A percentile compares a stretch with the other conserved stretches of the same genome.
These are phyloP conservation scores for Agonum fuliginosum DNA, from an alignment of 2,888 invertebrate genomes.

Conservation along the genomic window DNA sequence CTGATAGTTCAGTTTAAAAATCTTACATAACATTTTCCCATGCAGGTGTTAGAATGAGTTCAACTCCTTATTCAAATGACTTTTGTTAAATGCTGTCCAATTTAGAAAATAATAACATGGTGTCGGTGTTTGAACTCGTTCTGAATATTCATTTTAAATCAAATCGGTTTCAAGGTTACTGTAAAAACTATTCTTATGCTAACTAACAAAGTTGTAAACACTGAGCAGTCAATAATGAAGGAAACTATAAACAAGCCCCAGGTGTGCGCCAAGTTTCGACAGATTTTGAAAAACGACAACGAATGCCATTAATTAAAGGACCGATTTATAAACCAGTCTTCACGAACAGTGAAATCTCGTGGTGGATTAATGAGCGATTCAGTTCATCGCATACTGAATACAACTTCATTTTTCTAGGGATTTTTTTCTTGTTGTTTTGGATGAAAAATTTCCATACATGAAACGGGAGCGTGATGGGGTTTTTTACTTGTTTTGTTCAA, in stretches of 20 bases:
- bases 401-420: constrained; percentile 39
- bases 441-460: constrained; percentile 26
- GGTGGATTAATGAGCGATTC: constrained; percentile 24
- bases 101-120: constrained; percentile 38
- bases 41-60: constrained; percentile 21
- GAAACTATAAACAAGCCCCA: constrained; percentile 46
- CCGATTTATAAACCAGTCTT: constrained; percentile 33
- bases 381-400: not conserved
- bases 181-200: constrained; percentile 44
- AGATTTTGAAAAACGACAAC: constrained; percentile 42
- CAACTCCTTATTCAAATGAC: not conserved
- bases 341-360: constrained; percentile 21
- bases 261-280: constrained; percentile 31
- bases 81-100: constrained; percentile 23
- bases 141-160: constrained; percentile 34
- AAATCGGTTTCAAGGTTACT: constrained; percentile 39
- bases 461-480: constrained; percentile 3
- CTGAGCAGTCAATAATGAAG: constrained; percentile 16
- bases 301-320: constrained; percentile 33
- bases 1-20: no score
- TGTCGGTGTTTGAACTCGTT: constrained; percentile 26
- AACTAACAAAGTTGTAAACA: constrained; percentile 28
- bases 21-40: not conserved
- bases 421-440: not conserved
- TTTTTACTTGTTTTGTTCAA: not conserved